Base-by-base conservation (phyloP, 2,113 vertebrate genomes). In the Ceuthmochares aereus region DNA sequence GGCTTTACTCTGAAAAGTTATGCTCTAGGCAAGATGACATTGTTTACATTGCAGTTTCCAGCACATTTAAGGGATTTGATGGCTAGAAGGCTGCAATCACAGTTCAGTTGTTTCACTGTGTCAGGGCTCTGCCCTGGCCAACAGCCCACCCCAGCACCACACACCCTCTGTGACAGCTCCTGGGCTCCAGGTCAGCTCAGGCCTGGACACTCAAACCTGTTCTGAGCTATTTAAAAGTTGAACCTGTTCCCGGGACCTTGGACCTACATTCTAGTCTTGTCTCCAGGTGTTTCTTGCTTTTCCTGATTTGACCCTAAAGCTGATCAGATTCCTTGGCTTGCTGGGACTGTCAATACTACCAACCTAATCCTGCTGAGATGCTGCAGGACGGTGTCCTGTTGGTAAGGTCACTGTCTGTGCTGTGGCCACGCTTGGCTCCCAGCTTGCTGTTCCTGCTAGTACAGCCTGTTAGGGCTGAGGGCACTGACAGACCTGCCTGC, bases 1-100 rank as follows among this genome's bases (percentile, higher is more conserved):
- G 34, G 5, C 12, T 67, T 91, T 0, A 0, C 34, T 45, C 2
- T 1, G 40, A n/a, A 55, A 74, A 85, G 40, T 52, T 78, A 37
- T 0, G 0, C 8, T 59, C 9, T 78, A 56, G 78, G 47, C 7
- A 51, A 76, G 54, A 54, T 54, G 10, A 67, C 1, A 2, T 27
- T 34, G 30, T 49, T 77, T 60, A 37, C 40, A 34, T 14, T 68
- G n/a, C 13, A 26, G 68, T 54, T 94, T 67, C 45, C 43, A 47
- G 42, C 3, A 58, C 7, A 7, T 37, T 63, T 66, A 86, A 89
- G 47, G 29, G 67, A 45, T 37, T 75, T 32, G 4, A 10, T 49
- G 51, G 7, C 58, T 30, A 45, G 23, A 77, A 70, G 43, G 40
- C 30, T 81, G 43, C 69, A 64, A 40, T 29, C 58, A 54, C 23